A percentile compares a stretch with the other conserved stretches of the same genome.
phyloP scores from a whole-genome alignment of 1,140 invertebrate genomes.

The Theocolax elegans region DNA sequence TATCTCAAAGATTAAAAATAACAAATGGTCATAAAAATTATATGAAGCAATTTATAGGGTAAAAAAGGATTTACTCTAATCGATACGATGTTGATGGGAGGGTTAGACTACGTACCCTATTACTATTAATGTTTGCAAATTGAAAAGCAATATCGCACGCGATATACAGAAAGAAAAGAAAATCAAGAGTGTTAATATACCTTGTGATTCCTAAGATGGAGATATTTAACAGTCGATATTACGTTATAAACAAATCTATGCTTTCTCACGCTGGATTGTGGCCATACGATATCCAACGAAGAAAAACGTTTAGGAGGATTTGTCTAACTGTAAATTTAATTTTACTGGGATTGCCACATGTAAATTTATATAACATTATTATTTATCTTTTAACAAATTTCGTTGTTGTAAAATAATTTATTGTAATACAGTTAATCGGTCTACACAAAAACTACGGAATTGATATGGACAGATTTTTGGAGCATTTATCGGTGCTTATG shows the following conservation, averaged over 20 bases:
- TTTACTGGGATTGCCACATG: neutral
- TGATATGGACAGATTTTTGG: neutral
- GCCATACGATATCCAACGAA: neutral
- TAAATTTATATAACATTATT: neutral
- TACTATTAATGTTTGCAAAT: too few relatives aligned
- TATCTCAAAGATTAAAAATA: too few relatives aligned
- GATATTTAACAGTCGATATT: slow-evolving; percentile 3
- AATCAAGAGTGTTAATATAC: neutral
- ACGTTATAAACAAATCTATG: neutral
- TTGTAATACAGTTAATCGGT: too few relatives aligned
- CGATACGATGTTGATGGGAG: too few relatives aligned
- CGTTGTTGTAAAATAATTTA: too few relatives aligned
- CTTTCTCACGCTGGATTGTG: neutral
- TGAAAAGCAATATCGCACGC: too few relatives aligned
- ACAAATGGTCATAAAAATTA: too few relatives aligned
- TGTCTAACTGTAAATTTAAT: neutral
- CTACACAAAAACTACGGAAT: neutral
- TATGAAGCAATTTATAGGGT: too few relatives aligned
- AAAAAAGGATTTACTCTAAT: too few relatives aligned
- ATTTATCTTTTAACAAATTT: too few relatives aligned
- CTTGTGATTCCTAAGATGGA: neutral
- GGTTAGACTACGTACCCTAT: too few relatives aligned
- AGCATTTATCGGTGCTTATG: neutral
- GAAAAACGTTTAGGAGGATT: neutral
- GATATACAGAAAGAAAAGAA: too few relatives aligned